Evolutionary conservation across 2,797 vertebrate genomes (phyloP).

Genomic region (Tenualosa thibaudeaui): DNA sequence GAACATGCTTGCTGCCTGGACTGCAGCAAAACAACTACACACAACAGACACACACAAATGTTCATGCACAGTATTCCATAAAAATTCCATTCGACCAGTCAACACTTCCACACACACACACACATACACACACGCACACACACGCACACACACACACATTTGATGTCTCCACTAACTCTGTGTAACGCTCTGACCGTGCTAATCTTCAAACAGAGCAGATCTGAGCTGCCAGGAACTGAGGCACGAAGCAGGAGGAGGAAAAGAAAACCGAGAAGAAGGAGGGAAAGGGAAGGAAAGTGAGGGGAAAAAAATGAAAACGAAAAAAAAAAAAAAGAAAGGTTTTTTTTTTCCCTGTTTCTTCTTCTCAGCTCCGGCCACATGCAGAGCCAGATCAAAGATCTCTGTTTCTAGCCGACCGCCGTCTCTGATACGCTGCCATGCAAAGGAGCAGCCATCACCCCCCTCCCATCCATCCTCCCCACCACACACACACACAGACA

Average conservation of each 20-base stretch:
- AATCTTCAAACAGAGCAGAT: conserved; percentile 47
- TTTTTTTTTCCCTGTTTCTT: not conserved
- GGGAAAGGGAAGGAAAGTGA: not conserved
- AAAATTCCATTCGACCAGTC: too few species aligned
- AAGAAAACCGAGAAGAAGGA: conserved; percentile 5
- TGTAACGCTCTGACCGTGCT: conserved; percentile 35
- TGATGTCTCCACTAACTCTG: conserved; percentile 13
- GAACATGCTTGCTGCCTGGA: not conserved
- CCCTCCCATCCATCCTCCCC: not conserved
- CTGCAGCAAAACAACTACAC: not conserved
- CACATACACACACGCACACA: not conserved
- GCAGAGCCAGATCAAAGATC: conserved; percentile 49
- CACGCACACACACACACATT: conserved; percentile 22
- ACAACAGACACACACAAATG: not conserved
- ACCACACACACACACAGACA: not conserved
- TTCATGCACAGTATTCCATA: conserved; percentile 27
- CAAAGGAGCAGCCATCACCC: conserved; percentile 15
- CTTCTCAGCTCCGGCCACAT: conserved; percentile 31
- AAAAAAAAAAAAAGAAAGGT: not conserved
- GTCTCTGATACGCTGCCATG: conserved; percentile 5
- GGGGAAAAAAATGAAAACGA: not conserved
- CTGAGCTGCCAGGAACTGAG: conserved; percentile 48
- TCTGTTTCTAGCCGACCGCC: conserved; percentile 41
- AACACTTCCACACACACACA: conserved; percentile 19
- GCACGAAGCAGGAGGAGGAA: conserved; percentile 47